Conservation (phyloP, 2,888 invertebrate genomes). For the Melipona beecheii region DNA sequence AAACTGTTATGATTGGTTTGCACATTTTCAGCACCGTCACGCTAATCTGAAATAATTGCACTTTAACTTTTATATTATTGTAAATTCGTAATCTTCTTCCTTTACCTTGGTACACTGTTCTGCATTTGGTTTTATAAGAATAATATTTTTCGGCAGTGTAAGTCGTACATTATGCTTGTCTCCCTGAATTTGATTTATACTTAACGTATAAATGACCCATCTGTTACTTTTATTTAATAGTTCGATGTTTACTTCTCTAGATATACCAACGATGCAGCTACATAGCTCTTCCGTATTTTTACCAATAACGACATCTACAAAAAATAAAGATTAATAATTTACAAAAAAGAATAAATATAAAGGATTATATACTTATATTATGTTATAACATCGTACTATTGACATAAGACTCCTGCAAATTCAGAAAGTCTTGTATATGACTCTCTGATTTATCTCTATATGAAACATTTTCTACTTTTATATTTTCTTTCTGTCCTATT, state of each 20-base stretch:
- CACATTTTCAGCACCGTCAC: conserved; percentile 75
- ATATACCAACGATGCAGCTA: conserved; percentile 78
- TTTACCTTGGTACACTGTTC: conserved; percentile 75
- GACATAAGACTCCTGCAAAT: conserved; percentile 27
- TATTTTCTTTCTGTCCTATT: conserved; percentile 30
- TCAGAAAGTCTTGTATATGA: conserved; percentile 22
- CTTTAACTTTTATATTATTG: not conserved
- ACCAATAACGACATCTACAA: conserved; percentile 73
- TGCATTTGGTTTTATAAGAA: conserved; percentile 78
- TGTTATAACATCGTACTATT: conserved; percentile 45
- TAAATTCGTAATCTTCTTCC: not conserved
- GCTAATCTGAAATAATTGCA: conserved; percentile 72
- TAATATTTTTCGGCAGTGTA: conserved; percentile 71
- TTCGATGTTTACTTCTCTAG: conserved; percentile 77
- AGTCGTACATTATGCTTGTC: conserved; percentile 76
- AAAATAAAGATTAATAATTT: conserved; percentile 20
- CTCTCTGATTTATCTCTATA: conserved; percentile 29
- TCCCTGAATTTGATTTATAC: conserved; percentile 76
- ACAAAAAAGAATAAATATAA: not conserved
- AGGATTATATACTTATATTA: conserved; percentile 1
- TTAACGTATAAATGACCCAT: conserved; percentile 78
- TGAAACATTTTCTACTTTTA: conserved; percentile 57
- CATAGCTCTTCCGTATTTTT: conserved; percentile 78
- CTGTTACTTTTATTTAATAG: conserved; percentile 78
- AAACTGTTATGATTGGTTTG: conserved; percentile 75